A percentile compares a stretch with the other conserved stretches of the same genome.
phyloP scores from a whole-genome alignment of 2,888 invertebrate genomes.

The Sclerodermus sp. region DNA sequence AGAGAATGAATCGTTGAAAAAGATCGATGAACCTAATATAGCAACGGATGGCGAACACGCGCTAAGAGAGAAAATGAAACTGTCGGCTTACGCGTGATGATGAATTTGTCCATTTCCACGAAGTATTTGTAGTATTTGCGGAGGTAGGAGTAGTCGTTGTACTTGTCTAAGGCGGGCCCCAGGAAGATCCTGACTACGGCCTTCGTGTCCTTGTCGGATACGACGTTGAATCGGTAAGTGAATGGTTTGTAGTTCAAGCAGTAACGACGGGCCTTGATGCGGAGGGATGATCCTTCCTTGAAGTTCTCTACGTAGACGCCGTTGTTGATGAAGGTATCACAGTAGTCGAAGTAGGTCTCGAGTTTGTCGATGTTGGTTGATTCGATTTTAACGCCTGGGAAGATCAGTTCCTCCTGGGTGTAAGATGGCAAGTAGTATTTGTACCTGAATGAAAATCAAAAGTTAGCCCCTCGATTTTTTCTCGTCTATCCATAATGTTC shows the following conservation, averaged over 20 bases:
- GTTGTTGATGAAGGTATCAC: conserved; percentile 67
- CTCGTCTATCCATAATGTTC: too few relatives aligned
- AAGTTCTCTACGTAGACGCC: conserved; percentile 60
- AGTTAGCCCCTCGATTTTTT: background rate
- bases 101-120: conserved; percentile 65
- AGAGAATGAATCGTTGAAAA: background rate
- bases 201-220: conserved; percentile 65
- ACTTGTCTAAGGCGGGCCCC: conserved; percentile 69
- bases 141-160: conserved; percentile 60
- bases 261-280: conserved; percentile 66
- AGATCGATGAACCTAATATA: too few relatives aligned
- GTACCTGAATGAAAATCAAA: conserved; percentile 56
- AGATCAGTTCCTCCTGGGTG: conserved; percentile 63
- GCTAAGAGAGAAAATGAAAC: too few relatives aligned
- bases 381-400: conserved; percentile 65
- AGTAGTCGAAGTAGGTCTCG: conserved; percentile 70
- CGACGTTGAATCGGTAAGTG: conserved; percentile 65
- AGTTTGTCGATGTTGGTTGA: conserved; percentile 69
- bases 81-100: conserved; percentile 58
- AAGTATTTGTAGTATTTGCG: conserved; percentile 60
- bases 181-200: conserved; percentile 68
- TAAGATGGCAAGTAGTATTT: conserved; percentile 63
- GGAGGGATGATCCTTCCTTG: conserved; percentile 57
- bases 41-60: too few relatives aligned
- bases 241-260: conserved; percentile 74